Conservation (phyloP, 2,113 vertebrate species). For the Herpailurus yagouaroundi region DNA sequence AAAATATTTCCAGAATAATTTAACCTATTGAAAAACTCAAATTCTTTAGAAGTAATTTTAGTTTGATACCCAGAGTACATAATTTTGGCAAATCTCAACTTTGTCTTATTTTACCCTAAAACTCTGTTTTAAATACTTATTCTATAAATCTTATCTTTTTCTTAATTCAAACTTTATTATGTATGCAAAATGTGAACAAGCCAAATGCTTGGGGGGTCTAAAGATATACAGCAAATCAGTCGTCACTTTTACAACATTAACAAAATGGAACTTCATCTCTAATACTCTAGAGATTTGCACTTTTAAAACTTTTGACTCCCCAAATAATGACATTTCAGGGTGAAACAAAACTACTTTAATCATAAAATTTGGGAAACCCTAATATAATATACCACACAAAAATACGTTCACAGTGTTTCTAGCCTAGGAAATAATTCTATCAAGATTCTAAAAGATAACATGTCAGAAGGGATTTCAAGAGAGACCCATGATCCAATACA, state of each 20-base stretch:
- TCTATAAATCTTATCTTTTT: not conserved
- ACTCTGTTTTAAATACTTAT: not conserved
- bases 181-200: slow-evolving; percentile 6
- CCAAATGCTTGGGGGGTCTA: not conserved
- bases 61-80: not conserved
- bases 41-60: slow-evolving; percentile 10
- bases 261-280: not conserved
- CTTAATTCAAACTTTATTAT: not conserved
- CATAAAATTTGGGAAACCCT: not conserved
- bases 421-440: not conserved
- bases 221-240: not conserved
- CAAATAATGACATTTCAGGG: not conserved
- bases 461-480: not conserved
- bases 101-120: not conserved
- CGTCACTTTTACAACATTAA: not conserved
- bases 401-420: not conserved
- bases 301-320: not conserved
- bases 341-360: not conserved
- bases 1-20: not conserved
- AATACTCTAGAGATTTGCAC: not conserved
- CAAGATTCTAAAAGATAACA: not conserved
- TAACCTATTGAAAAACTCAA: not conserved
- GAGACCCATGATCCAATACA: too few species aligned
- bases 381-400: not conserved
- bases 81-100: not conserved